Evolutionary conservation across 2,113 vertebrate genomes (phyloP).

Genomic region (Elachura formosa): DNA sequence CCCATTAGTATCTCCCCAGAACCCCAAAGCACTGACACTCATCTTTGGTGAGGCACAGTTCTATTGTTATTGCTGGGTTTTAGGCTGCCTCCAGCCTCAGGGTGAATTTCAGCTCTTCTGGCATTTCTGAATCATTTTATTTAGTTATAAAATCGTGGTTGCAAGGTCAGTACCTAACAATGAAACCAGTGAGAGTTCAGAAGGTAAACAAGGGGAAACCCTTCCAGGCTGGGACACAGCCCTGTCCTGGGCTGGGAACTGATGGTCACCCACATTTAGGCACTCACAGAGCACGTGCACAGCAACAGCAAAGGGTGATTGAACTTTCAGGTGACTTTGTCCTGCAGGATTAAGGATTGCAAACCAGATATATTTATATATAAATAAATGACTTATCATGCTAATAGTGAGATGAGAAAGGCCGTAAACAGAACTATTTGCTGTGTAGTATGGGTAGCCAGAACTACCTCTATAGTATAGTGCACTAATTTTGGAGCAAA

Average conservation of each 20-base stretch:
- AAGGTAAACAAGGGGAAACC: not conserved
- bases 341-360: not conserved
- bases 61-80: not conserved
- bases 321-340: not conserved
- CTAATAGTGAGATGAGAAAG: not conserved
- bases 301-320: not conserved
- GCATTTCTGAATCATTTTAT: not conserved
- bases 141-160: not conserved
- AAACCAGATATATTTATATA: not conserved
- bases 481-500: not conserved
- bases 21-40: not conserved
- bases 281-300: not conserved
- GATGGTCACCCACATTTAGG: not conserved
- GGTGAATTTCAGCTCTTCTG: not conserved
- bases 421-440: not conserved
- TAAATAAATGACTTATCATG: not conserved
- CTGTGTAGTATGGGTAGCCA: not conserved
- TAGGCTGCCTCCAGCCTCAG: not conserved
- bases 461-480: not conserved
- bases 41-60: not conserved
- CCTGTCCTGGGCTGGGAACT: not conserved
- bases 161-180: not conserved
- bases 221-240: not conserved
- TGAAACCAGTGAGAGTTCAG: fast-evolving
- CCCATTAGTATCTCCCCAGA: not conserved